Evolutionary conservation across 2,113 vertebrate genomes (phyloP), one percentile per base, ranked within the genome.

Genomic region (Cynopterus brachyotis): DNA sequence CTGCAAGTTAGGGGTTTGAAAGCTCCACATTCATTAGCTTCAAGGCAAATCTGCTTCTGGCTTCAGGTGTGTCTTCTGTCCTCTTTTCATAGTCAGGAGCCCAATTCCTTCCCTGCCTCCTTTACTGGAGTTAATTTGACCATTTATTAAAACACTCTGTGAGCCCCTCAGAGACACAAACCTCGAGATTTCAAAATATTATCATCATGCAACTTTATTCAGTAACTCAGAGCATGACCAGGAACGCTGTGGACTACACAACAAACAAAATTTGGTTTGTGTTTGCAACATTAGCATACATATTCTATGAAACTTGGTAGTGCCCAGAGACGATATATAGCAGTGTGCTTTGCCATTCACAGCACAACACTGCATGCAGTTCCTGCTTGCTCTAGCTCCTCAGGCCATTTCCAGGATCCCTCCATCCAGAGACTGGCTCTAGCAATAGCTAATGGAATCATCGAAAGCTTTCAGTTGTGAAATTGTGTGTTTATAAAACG

Each of bases 381-480:
- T 40, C 70, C 40, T 40, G 69, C 59, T 83, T 50, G 60, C 95
- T 76, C 1, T 2, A 20, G 70, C 7, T 75, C 35, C 88, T 67
- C 40, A 1, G 72, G 76, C 70, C n/a, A 5, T 85, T 78, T 78
- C 60, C 72, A 81, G 90, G 84, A 47, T 45, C 60, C 66, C 59
- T 35, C 82, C 12, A 16, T 35, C 42, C 75, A 53, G 76, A 55
- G 42, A 69, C 87, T 9, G 87, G 35, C 69, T 92, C 28, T 50
- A 72, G 92, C 94, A 93, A 40, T 17, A 40, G 22, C 16, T 47
- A 67, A 76, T 50, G 45, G 75, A 91, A 81, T 57, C 5, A 4
- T 57, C 35, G 84, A 70, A 79, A 92, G 83, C 76, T 89, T 94
- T 94, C 96, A 85, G 57, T 97, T 97, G 95, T 96, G 95, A 97